Conservation (phyloP, 2,113 vertebrate genomes). For the Rhabdomys dilectus region DNA sequence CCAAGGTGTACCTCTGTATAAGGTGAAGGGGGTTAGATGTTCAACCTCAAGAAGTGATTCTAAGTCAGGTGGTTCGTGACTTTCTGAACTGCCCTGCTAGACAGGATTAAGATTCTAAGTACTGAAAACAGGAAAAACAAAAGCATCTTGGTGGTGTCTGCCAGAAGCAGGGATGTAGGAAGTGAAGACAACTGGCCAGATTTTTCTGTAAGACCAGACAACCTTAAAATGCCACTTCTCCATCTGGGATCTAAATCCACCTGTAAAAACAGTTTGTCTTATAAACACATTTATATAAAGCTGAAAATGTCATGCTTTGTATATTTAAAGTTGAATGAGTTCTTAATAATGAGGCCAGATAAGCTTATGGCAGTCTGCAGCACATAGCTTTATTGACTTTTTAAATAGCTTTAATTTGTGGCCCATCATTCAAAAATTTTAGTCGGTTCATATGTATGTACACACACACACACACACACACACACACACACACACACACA, state of each 20-base stretch:
- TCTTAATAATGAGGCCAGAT: not conserved
- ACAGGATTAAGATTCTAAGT: not conserved
- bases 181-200: not conserved
- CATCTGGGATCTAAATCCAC: not conserved
- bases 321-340: slow-evolving; percentile 15
- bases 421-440: not conserved
- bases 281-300: not conserved
- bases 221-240: not conserved
- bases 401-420: not conserved
- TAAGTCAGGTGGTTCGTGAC: not conserved
- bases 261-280: not conserved
- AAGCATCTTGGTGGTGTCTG: not conserved
- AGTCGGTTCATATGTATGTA: not conserved
- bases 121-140: not conserved
- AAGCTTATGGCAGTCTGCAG: not conserved
- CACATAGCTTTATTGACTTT: not conserved
- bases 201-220: not conserved
- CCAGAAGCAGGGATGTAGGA: not conserved
- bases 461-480: too few species aligned
- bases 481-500: too few species aligned
- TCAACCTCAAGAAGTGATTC: not conserved
- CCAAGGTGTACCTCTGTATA: not conserved
- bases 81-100: not conserved
- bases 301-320: not conserved
- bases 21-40: not conserved